A percentile compares a stretch with the other conserved stretches of the same genome.
phyloP scores from a whole-genome alignment of 2,113 vertebrate genomes.

The Antidorcas marsupialis region DNA sequence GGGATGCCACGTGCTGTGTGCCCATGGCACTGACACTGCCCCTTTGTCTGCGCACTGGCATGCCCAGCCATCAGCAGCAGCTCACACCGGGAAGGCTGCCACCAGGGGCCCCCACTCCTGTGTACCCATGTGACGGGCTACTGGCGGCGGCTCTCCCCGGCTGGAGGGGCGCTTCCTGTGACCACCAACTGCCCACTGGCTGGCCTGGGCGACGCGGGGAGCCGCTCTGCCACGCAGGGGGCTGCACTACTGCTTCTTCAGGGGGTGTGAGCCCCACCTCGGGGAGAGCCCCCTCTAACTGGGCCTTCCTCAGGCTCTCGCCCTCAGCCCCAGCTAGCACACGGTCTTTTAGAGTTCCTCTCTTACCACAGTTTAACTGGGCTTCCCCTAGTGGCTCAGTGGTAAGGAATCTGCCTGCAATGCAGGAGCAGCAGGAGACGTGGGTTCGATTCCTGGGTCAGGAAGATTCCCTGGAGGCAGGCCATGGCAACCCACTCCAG shows the following conservation, averaged over 20 bases:
- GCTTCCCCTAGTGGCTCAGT: not conserved
- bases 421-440: not conserved
- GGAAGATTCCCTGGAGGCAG: not conserved
- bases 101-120: not conserved
- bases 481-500: not conserved
- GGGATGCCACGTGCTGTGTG: not conserved
- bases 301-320: not conserved
- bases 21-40: not conserved
- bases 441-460: not conserved
- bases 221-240: not conserved
- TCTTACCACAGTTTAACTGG: not conserved
- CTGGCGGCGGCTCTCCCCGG: not conserved
- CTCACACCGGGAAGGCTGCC: not conserved
- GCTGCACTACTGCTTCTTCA: not conserved
- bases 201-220: not conserved
- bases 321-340: not conserved
- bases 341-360: not conserved
- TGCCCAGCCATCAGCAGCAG: not conserved
- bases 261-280: too few species aligned
- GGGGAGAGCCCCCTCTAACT: too few species aligned
- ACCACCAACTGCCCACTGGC: not conserved
- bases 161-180: not conserved
- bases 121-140: not conserved
- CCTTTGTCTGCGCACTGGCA: not conserved
- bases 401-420: not conserved